Evolutionary conservation across 1,140 invertebrate species (phyloP).

Genomic region (Tachypleus tridentatus): DNA sequence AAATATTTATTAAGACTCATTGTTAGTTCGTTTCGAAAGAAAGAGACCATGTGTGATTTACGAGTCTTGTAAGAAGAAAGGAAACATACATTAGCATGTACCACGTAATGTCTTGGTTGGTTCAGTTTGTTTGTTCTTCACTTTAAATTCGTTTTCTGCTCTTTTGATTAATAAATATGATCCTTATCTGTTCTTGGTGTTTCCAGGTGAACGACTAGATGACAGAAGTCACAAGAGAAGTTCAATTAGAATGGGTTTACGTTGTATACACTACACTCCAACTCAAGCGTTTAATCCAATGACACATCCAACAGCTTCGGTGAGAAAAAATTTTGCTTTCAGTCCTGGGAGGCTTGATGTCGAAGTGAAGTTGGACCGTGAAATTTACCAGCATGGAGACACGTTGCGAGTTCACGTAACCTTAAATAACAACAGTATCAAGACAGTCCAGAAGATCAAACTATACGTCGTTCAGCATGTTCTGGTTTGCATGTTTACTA

Average conservation of each 20-base stretch:
- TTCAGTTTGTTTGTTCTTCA: no score
- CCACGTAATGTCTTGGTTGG: no score
- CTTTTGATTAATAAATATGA: no score
- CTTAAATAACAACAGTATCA: conserved; percentile 20
- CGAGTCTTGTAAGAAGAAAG: no score
- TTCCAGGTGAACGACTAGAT: conserved; percentile 54
- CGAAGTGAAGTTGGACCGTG: conserved; percentile 15
- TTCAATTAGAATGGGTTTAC: conserved; percentile 65
- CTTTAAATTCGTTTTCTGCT: no score
- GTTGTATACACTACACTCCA: conserved; percentile 49
- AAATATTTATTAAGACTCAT: no score
- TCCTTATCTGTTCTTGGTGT: neutral
- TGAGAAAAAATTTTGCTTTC: conserved; percentile 19
- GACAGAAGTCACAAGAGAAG: conserved; percentile 59
- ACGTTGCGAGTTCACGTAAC: conserved; percentile 15
- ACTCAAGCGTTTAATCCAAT: neutral
- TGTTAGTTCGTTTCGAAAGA: no score
- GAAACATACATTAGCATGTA: no score
- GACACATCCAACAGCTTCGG: conserved; percentile 6
- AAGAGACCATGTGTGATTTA: no score
- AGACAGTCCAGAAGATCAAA: conserved; percentile 18
- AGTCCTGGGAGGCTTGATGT: conserved; percentile 15
- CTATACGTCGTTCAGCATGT: conserved; percentile 21
- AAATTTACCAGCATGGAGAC: conserved; percentile 15
- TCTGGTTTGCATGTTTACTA: conserved; percentile 24